A percentile compares a stretch with the other conserved stretches of the same genome.
These are phyloP conservation scores for Pilophorus perplexus DNA, from an alignment of 2,888 invertebrate species.

Conservation along the genomic window DNA sequence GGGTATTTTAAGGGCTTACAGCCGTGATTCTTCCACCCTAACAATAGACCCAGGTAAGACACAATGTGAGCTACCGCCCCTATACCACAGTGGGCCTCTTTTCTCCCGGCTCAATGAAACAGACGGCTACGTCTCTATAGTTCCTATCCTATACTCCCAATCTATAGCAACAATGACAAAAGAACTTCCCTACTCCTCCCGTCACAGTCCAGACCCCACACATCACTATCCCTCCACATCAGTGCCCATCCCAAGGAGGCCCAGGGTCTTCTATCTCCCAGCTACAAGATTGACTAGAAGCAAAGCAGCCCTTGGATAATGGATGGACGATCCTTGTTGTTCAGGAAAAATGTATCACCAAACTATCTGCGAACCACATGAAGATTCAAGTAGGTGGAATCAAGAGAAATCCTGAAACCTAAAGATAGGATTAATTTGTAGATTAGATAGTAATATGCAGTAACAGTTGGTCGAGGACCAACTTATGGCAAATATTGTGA, in stretches of 20 bases:
- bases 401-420: too few species aligned
- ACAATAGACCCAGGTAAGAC: slow-evolving; percentile 20
- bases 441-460: too few species aligned
- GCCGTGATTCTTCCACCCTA: not conserved
- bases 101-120: slow-evolving; percentile 15
- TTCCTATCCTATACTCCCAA: slow-evolving; percentile 14
- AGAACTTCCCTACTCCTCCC: not conserved
- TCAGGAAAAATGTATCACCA: too few species aligned
- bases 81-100: not conserved
- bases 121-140: slow-evolving; percentile 18
- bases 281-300: too few species aligned
- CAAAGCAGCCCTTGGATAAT: too few species aligned
- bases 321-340: too few species aligned
- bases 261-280: too few species aligned
- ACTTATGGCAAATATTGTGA: too few species aligned
- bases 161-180: not conserved
- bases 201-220: not conserved
- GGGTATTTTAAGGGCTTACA: slow-evolving; percentile 8
- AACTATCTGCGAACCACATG: too few species aligned
- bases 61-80: slow-evolving; percentile 17
- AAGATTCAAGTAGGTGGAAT: too few species aligned
- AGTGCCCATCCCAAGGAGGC: slow-evolving; percentile 4
- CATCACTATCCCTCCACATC: not conserved
- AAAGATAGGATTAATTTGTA: too few species aligned
- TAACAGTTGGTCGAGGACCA: too few species aligned